These are phyloP conservation scores for Tenodera sinensis DNA, from an alignment of 2,888 invertebrate species.

Conservation along the genomic window DNA sequence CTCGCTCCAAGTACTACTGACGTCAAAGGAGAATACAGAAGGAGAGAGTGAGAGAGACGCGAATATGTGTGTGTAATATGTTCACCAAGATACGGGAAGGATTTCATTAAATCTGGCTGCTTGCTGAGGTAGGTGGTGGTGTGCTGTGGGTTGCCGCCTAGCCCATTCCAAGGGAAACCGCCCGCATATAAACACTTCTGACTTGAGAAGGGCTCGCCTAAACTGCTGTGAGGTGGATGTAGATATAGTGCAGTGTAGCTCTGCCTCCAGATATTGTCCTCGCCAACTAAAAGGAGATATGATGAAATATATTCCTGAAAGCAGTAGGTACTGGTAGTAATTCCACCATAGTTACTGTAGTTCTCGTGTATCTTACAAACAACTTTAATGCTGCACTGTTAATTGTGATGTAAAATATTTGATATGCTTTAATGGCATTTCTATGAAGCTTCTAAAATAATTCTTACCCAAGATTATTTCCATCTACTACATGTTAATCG, in stretches of 20 bases:
- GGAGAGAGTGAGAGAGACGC: background rate
- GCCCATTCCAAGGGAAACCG: slow-evolving; percentile 11
- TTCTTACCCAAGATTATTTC: no score
- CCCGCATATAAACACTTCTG: background rate
- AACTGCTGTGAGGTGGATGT: background rate
- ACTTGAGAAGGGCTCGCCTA: background rate
- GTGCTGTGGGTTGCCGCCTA: slow-evolving; percentile 13
- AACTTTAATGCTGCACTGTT: no score
- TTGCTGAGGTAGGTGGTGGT: background rate
- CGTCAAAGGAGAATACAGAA: background rate
- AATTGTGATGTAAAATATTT: no score
- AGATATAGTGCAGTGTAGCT: background rate
- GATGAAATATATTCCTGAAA: background rate
- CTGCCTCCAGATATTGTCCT: background rate
- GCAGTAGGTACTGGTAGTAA: no score
- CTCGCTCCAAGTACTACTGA: background rate
- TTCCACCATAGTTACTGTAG: no score
- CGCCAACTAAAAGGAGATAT: background rate
- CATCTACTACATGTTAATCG: no score
- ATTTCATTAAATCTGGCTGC: slow-evolving; percentile 11
- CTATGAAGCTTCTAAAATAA: no score
- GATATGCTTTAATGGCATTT: no score
- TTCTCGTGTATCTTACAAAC: no score
- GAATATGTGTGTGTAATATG: background rate
- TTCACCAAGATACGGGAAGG: background rate